Conservation (phyloP, 1,140 invertebrate species). For the Sipha flava region DNA sequence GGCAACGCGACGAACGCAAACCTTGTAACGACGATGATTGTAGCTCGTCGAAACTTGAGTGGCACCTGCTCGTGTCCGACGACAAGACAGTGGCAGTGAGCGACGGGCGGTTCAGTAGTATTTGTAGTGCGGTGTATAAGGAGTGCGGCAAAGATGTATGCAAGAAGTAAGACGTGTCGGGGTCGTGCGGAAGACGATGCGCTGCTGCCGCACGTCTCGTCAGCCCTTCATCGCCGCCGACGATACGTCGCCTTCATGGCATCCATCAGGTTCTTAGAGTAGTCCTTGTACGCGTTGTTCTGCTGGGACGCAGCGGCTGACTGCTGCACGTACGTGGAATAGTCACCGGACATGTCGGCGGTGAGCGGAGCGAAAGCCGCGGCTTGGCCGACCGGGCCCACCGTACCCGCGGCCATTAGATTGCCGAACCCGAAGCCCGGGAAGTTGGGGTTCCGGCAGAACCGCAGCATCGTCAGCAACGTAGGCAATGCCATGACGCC, state of each 20-base stretch:
- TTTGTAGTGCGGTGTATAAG: too few species aligned
- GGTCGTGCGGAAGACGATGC: too few species aligned
- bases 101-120: too few species aligned
- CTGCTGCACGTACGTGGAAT: conserved; percentile 11
- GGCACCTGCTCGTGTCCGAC: too few species aligned
- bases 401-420: neutral
- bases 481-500: conserved; percentile 54
- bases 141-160: too few species aligned
- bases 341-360: neutral
- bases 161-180: too few species aligned
- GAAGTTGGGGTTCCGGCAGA: conserved; percentile 25
- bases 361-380: conserved; percentile 7
- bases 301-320: neutral
- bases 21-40: too few species aligned
- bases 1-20: too few species aligned
- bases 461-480: conserved; percentile 49
- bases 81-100: too few species aligned
- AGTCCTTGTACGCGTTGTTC: neutral
- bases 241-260: neutral
- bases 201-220: neutral
- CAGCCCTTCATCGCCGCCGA: neutral
- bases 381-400: neutral
- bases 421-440: neutral
- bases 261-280: conserved; percentile 18
- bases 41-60: too few species aligned